Conservation (phyloP, 2,888 invertebrate genomes). For the Chalcosyrphus nemorum region DNA sequence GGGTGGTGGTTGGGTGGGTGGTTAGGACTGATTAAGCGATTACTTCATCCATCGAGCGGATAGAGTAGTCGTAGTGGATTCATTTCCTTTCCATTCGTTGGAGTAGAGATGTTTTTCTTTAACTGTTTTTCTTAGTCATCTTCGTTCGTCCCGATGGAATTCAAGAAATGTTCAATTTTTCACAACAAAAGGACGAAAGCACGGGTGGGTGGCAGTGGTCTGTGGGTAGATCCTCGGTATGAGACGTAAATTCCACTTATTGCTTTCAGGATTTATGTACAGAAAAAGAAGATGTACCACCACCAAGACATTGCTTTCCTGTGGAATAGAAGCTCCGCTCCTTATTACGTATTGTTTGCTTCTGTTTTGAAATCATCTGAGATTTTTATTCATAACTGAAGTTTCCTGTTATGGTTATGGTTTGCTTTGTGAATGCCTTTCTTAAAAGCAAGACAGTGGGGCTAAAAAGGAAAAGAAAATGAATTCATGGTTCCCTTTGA, state of each 20-base stretch:
- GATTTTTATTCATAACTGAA: constrained; percentile 5
- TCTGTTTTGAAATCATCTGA: constrained; percentile 2
- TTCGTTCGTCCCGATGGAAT: background rate
- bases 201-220: background rate
- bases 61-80: background rate
- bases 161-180: background rate
- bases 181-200: background rate
- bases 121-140: background rate
- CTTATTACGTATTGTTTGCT: constrained; percentile 4
- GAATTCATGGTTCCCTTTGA: background rate
- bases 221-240: background rate
- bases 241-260: background rate
- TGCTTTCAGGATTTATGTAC: background rate
- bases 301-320: background rate
- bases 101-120: background rate
- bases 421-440: background rate
- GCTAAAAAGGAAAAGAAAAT: background rate
- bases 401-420: background rate
- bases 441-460: background rate
- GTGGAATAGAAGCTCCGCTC: background rate
- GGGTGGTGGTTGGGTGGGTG: background rate
- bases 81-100: background rate
- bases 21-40: constrained; percentile 13
- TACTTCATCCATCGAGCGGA: background rate
- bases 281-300: background rate